Base-by-base conservation (phyloP, 2,888 invertebrate genomes). In the Hyles lineata region DNA sequence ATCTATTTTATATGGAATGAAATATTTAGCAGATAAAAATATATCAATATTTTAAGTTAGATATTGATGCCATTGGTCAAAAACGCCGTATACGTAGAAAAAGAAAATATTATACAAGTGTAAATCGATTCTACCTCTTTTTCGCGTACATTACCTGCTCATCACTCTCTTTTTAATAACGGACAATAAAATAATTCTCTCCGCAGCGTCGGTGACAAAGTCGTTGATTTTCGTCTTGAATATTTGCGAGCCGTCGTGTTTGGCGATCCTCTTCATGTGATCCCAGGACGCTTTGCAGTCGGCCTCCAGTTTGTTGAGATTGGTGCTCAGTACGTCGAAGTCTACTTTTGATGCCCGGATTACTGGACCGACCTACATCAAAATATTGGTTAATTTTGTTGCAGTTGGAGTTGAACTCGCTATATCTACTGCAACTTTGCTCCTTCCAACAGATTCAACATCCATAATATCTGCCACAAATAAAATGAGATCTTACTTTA, bases 241-340 rank as follows among this genome's bases (percentile, higher is more conserved):
- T 70, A 93, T 91, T 91, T 98, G 97, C 23, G 97, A 97, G 71
- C 98, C 97, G 87, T 99, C 99, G 89, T 99, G 99, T 89, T 99
- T 99, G 21, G 98, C 97, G 76, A 99, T 98, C 62, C 98, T 96
- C 92, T 99, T 98, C 87, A 99, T 96, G 89, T 99, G 97, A 90
- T 99, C 99, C 98, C 99, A 99, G 0, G 99, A 99, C 0, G 98
- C 97, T 89, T 99, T 99, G 93, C 99, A 99, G 89, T 99, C 99
- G 25, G 96, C 95, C 92, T 99, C 99, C 87, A 99, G 95, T 86
- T 98, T 97, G 73, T 96, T 96, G 71, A 99, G 96, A 89, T 98
- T 99, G 73, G 96, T 95, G 62, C 96, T 95, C 72, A 99, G 94
- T 84, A 99, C 98, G 80, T 99, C 98, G 90, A 99, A 99, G 91